phyloP scores from a whole-genome alignment of 2,888 invertebrate genomes.

The Drosophila aldrichi region DNA sequence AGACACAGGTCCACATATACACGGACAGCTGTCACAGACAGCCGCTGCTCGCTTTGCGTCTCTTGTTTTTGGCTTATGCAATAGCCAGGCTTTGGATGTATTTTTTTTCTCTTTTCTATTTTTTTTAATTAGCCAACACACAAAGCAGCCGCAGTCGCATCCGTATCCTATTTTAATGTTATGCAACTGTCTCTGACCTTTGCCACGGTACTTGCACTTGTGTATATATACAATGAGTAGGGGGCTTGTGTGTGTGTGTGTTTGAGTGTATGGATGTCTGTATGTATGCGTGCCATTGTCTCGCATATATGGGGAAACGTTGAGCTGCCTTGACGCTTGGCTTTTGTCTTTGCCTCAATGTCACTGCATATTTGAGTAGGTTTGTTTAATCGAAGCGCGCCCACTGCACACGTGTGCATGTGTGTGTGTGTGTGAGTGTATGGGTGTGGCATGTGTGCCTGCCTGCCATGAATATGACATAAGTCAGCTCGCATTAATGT shows the following conservation, averaged over 20 bases:
- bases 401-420: slow-evolving; percentile 20
- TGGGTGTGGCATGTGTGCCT: slow-evolving; percentile 44
- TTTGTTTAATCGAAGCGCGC: slow-evolving; percentile 77
- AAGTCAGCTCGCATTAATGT: slow-evolving; percentile 47
- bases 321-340: slow-evolving; percentile 29
- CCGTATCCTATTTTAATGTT: slow-evolving; percentile 22
- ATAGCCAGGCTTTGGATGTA: slow-evolving; percentile 16
- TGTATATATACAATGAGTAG: neutral
- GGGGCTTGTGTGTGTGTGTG: slow-evolving; percentile 3
- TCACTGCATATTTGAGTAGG: slow-evolving; percentile 76
- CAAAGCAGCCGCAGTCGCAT: slow-evolving; percentile 18
- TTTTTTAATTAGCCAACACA: slow-evolving; percentile 47
- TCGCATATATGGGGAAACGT: slow-evolving; percentile 11
- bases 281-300: slow-evolving; percentile 24
- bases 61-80: slow-evolving; percentile 37
- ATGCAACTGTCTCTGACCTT: slow-evolving; percentile 53
- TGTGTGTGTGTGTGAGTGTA: slow-evolving; percentile 12
- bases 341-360: slow-evolving; percentile 73
- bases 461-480: slow-evolving; percentile 66
- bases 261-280: neutral
- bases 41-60: slow-evolving; percentile 15
- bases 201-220: slow-evolving; percentile 28
- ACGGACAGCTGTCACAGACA: slow-evolving; percentile 9
- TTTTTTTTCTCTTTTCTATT: neutral
- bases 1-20: neutral